Evolutionary conservation across 2,113 vertebrate species (phyloP).

Genomic region (Desmodus rotundus): DNA sequence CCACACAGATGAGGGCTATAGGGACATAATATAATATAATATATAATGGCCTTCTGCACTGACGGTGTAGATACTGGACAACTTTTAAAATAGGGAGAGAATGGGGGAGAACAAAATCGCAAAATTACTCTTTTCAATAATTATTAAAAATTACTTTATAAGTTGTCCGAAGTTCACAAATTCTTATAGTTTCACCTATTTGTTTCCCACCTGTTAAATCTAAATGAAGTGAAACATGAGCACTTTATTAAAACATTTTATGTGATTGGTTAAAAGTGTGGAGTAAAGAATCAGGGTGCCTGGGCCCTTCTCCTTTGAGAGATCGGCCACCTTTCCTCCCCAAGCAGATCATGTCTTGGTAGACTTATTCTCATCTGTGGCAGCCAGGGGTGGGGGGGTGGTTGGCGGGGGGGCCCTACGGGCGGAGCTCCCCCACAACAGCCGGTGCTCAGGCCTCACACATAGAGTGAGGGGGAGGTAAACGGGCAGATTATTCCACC

Average conservation of each 20-base stretch:
- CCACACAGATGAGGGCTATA: neutral
- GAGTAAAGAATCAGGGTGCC: neutral
- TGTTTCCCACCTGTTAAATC: neutral
- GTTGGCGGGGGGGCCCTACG: no score
- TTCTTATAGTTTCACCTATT: neutral
- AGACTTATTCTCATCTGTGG: no score
- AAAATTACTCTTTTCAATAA: constrained; percentile 4
- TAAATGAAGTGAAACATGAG: constrained; percentile 20
- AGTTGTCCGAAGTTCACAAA: constrained; percentile 13
- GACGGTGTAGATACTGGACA: neutral
- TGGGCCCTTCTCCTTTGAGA: no score
- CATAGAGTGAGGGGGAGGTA: no score
- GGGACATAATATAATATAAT: neutral
- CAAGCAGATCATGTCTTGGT: no score
- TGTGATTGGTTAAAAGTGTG: neutral
- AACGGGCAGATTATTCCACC: no score
- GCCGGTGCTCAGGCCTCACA: no score
- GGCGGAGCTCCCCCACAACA: no score
- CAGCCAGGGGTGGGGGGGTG: no score
- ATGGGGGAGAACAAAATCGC: neutral
- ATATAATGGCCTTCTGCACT: neutral
- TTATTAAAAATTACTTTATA: neutral
- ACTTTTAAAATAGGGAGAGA: neutral
- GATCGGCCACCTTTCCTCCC: no score
- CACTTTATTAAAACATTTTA: neutral